Base-by-base conservation (phyloP, 2,888 invertebrate genomes). In the Cylindroiulus punctatus region DNA sequence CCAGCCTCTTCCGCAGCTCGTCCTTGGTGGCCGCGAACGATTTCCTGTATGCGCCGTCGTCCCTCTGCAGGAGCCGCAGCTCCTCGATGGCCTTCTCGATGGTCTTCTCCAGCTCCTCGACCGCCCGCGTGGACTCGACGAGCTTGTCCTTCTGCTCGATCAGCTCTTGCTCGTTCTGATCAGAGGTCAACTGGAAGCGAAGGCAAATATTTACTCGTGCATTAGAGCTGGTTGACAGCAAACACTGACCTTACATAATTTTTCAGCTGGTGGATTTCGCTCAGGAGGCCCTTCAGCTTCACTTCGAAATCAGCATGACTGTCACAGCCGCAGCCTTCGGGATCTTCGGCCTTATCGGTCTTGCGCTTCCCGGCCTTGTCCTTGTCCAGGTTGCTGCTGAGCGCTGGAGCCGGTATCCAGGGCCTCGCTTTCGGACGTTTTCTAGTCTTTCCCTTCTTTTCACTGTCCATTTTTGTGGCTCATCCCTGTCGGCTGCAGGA, bases 201-300 rank as follows among this genome's bases (percentile, higher is more conserved):
- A 14, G 44, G 44, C 44, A 44, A 8, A 8, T n/a, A 52, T 52
- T 44, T 44, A 44, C 8, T 44, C 36, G 36, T 36, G 36, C 36
- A 36, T 36, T 36, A 36, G n/a, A n/a, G n/a, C 12, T 5, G 7
- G n/a, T 81, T 81, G 30, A 12, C 14, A 17, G 76, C 10, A 19
- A 26, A 12, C 42, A 0, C 12, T 26, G 26, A 30, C 30, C 44
- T 83, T 52, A 84, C 84, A 14, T 84, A 36, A 4, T 26, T 26
- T 52, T 84, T 84, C 52, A 84, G 30, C 32, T 84, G 52, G n/a
- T 57, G 26, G 30, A 84, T 84, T 84, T 84, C 84, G 8, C 32
- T 7, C 19, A 84, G 30, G 52, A 84, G 84, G 1, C 47, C 84
- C 19, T 84, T 57, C n/a, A 84, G 19, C 22, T 84, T 44, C 10